Evolutionary conservation across 2,797 vertebrate species (phyloP), one percentile per base, ranked within the genome.

Genomic region (Melanotaenia pygmaea): DNA sequence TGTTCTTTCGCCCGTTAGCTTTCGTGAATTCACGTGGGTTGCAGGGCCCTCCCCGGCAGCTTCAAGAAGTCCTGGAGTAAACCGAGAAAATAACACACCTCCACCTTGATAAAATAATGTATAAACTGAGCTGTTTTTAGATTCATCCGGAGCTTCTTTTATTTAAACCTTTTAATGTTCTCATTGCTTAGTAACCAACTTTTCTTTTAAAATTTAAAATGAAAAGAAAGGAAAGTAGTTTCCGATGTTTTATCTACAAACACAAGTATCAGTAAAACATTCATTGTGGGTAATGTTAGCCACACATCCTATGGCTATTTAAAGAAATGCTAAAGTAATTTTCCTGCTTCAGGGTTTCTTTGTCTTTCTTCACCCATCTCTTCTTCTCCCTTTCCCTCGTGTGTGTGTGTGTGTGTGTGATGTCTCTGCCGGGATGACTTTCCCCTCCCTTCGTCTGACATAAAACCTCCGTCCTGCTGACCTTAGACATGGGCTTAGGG

Each of bases 401-500:
- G 1, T 38, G 37, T 11, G 11, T 14, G 37, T 45, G 22, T 61
- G 54, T 45, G 22, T 61, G 54, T 75, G 7, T 11, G 53, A 74
- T 16, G 28, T 59, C 77, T 74, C 60, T 32, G 59, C 67, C 45
- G 45, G 72, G 63, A 78, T 60, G 64, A 70, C 59, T 37, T 50
- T 13, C 26, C 58, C 61, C 57, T n/a, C 72, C 65, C 67, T 53
- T 26, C 18, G 12, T 74, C 72, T 38, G 61, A 70, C 69, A 51
- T 57, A 45, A 83, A 84, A 71, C 63, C 73, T 79, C 4, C 0
- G 66, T 69, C 75, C 76, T 59, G 67, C 69, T 84, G 82, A 87
- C 86, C 81, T 83, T 71, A 80, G 76, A 72, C 80, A 61, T 28
- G 0, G 81, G 74, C 84, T 90, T 81, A 76, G 67, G 75, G 72